Evolutionary conservation across 1,140 invertebrate genomes (phyloP), one percentile per base, ranked within the genome.

Genomic region (Sipha flava): DNA sequence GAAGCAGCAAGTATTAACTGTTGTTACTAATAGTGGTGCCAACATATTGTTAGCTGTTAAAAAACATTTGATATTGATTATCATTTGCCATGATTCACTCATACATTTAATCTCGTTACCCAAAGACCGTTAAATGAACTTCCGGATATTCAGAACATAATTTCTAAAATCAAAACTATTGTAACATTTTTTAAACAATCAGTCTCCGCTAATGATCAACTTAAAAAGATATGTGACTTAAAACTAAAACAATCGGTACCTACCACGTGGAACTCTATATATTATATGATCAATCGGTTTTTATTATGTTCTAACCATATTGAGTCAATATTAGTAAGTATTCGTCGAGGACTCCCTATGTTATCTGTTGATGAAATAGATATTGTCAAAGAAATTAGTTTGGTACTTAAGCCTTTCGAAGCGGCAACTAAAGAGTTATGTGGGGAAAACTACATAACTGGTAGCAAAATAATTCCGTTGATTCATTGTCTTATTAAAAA

Each of bases 241-340:
- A 52, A 52, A 23, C 14, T 45, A 45, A 54, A 83, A 4, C 82
- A 85, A 82, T 57, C 81, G 1, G 83, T 84, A 0, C 75, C 81
- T n/a, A 85, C 84, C 0, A 73, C 84, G 9, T 86, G 85, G 84
- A 85, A 85, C 79, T 85, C 83, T 0, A 83, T 80, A 3, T 82
- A 81, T 34, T 80, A 82, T 68, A 85, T 85, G 84, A 16, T 85
- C 6, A 77, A 84, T 40, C 73, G 84, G 34, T 84, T 84, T 75
- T 23, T 83, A 6, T 21, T 70, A 77, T 70, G 83, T 37, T 80
- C 57, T 14, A 49, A 57, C 34, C 40, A 80, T 21, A 57, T 80
- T 59, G 66, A 64, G 26, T 31, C 49, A 21, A 81, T 80, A 64
- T 29, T 80, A 23, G 64, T 72, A 12, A 66, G 14, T n/a, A 40